Percentiles rank a stretch among this genome's conserved stretches.
Evolutionary conservation across 2,888 invertebrate species (phyloP).

Genomic region (Platycnemis pennipes): DNA sequence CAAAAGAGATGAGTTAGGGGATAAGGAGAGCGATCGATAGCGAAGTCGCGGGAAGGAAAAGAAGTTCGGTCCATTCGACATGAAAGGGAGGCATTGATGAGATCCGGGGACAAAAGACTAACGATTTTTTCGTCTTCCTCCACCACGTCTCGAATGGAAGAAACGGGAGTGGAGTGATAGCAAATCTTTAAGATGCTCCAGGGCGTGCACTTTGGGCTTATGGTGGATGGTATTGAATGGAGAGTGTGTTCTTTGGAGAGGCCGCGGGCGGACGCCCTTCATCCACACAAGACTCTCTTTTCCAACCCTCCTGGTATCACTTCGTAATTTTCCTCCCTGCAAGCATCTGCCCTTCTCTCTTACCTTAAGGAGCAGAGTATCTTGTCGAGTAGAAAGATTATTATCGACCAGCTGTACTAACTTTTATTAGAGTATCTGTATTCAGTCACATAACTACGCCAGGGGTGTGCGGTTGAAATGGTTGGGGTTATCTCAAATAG

Average conservation of each 20-base stretch:
- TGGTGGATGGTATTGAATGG: not conserved
- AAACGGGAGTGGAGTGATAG: not conserved
- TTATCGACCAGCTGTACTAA: too few relatives aligned
- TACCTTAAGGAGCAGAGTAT: too few relatives aligned
- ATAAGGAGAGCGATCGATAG: not conserved
- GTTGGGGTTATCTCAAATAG: too few relatives aligned
- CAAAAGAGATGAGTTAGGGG: not conserved
- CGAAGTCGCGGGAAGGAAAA: not conserved
- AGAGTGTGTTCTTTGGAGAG: not conserved
- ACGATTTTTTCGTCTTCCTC: not conserved
- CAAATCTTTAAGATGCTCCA: not conserved
- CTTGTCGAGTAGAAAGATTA: too few relatives aligned
- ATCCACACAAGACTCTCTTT: too few relatives aligned
- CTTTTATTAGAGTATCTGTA: too few relatives aligned
- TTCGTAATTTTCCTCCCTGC: too few relatives aligned
- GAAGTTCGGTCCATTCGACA: not conserved
- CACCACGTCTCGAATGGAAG: not conserved
- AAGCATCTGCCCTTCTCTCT: too few relatives aligned
- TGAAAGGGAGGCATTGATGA: slow-evolving; percentile 25
- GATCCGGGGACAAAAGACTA: not conserved
- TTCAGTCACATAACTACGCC: too few relatives aligned
- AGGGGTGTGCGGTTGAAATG: too few relatives aligned
- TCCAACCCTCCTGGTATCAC: too few relatives aligned
- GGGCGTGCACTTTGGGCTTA: not conserved
- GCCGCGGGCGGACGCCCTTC: too few relatives aligned